These are phyloP conservation scores for Synergus japonicus DNA, from an alignment of 2,888 invertebrate species.

Conservation along the genomic window DNA sequence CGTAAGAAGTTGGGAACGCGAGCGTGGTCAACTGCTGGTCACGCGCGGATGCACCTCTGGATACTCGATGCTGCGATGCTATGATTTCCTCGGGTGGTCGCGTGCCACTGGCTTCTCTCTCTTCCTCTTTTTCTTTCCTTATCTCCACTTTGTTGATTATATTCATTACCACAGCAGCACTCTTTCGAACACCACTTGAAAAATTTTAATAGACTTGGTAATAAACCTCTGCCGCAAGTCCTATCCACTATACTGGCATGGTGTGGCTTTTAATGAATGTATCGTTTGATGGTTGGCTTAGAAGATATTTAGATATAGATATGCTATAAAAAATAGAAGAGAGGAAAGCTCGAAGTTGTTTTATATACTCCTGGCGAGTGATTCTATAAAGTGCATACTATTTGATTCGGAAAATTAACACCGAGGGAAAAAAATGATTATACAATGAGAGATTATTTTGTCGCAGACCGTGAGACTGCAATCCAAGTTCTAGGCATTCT, in stretches of 20 bases:
- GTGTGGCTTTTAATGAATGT: neutral
- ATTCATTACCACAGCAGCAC: constrained; percentile 12
- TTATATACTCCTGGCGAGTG: neutral
- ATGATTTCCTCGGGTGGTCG: constrained; percentile 27
- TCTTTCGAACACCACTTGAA: neutral
- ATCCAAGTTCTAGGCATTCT: constrained; percentile 3
- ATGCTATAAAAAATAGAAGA: too few species aligned
- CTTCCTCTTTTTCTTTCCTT: neutral
- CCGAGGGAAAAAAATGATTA: neutral
- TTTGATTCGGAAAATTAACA: neutral
- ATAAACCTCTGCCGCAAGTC: neutral
- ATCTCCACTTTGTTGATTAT: constrained; percentile 20
- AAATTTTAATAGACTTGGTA: constrained; percentile 3
- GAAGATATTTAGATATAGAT: neutral
- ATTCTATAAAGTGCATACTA: neutral
- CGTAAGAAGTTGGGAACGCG: constrained; percentile 20
- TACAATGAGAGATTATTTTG: neutral
- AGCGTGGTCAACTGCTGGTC: constrained; percentile 23
- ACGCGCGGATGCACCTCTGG: constrained; percentile 31
- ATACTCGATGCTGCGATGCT: constrained; percentile 21
- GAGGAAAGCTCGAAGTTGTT: neutral
- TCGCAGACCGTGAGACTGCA: neutral
- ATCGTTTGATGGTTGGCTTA: constrained; percentile 10
- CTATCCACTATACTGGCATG: constrained; percentile 1
- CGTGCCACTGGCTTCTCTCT: constrained; percentile 22